These are phyloP conservation scores for Sepioteuthis lessoniana DNA, from an alignment of 2,888 invertebrate genomes.

Conservation along the genomic window DNA sequence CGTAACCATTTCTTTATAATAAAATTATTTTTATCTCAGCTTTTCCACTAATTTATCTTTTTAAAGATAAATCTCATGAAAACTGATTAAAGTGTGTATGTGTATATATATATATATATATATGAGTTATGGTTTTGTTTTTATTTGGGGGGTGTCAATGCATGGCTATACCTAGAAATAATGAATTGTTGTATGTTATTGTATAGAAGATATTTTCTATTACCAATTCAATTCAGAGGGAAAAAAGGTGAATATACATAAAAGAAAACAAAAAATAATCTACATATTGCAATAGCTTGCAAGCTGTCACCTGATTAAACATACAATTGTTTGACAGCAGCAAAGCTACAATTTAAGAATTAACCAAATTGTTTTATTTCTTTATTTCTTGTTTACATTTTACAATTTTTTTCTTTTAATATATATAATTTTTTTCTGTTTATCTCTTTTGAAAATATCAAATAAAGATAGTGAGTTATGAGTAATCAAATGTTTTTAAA, in stretches of 20 bases:
- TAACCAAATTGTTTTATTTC: not conserved
- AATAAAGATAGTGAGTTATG: not conserved
- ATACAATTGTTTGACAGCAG: not conserved
- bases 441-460: not conserved
- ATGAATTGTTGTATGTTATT: not conserved
- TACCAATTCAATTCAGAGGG: too few relatives aligned
- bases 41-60: too few relatives aligned
- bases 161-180: too few relatives aligned
- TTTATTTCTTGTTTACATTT: not conserved
- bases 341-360: not conserved
- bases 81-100: too few relatives aligned
- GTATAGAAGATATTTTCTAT: not conserved
- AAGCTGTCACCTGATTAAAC: conserved; percentile 6
- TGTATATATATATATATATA: too few relatives aligned
- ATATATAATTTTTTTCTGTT: not conserved
- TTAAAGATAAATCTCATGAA: too few relatives aligned
- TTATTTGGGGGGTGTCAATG: too few relatives aligned
- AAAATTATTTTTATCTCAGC: too few relatives aligned
- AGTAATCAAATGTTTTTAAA: not conserved
- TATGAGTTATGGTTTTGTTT: too few relatives aligned
- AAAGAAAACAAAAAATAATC: not conserved
- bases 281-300: not conserved
- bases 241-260: too few relatives aligned
- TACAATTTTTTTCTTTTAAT: not conserved
- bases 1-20: too few relatives aligned